phyloP scores from a whole-genome alignment of 1,140 invertebrate genomes.

The Bradysia coprophila region DNA sequence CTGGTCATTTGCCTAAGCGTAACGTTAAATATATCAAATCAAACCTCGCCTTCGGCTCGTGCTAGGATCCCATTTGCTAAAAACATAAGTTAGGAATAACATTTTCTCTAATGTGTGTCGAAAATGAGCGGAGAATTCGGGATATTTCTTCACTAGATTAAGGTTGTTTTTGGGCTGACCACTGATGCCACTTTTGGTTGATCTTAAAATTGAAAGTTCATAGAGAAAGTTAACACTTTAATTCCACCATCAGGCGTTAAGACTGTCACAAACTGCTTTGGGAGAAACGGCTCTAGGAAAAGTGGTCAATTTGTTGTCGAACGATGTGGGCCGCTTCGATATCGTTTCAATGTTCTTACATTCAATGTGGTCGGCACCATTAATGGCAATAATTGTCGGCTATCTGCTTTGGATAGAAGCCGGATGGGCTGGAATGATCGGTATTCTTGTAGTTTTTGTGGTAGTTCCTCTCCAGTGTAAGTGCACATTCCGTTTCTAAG shows the following conservation, averaged over 20 bases:
- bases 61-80: too few species aligned
- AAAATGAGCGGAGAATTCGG: too few species aligned
- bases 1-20: too few species aligned
- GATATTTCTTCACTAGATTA: too few species aligned
- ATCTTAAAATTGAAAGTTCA: too few species aligned
- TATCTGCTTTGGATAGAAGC: slow-evolving; percentile 20
- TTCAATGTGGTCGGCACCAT: slow-evolving; percentile 29
- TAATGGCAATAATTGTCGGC: slow-evolving; percentile 27
- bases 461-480: slow-evolving; percentile 41
- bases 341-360: slow-evolving; percentile 20
- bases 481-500: background rate
- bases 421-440: slow-evolving; percentile 29
- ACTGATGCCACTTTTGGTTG: too few species aligned
- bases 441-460: slow-evolving; percentile 32
- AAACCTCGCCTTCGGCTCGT: too few species aligned
- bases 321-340: slow-evolving; percentile 31
- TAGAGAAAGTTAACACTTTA: background rate
- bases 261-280: slow-evolving; percentile 41
- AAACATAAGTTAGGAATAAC: too few species aligned
- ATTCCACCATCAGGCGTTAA: background rate
- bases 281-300: slow-evolving; percentile 59
- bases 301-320: slow-evolving; percentile 45
- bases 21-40: too few species aligned
- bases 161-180: too few species aligned
- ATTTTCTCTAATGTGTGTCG: too few species aligned